A percentile compares a stretch with the other conserved stretches of the same genome.
Conservation (phyloP, 1,140 invertebrate genomes). For the Scaptomyza montana region DNA sequence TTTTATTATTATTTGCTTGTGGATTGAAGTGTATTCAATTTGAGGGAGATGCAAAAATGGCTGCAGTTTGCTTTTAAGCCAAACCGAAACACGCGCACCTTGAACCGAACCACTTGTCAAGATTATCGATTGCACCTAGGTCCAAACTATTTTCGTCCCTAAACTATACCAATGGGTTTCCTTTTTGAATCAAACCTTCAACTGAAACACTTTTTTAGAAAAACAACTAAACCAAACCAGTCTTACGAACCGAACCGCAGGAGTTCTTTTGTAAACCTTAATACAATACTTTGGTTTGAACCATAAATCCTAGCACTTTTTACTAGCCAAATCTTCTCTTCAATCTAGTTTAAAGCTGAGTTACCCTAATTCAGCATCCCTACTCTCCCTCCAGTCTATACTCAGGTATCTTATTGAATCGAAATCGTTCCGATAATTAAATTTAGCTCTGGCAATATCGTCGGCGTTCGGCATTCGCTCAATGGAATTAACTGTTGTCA, state of each 20-base stretch:
- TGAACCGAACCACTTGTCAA: no score
- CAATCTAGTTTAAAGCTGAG: background rate
- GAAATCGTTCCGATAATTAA: conserved; percentile 66
- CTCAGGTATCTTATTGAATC: background rate
- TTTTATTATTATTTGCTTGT: conserved; percentile 14
- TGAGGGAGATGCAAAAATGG: background rate
- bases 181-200: no score
- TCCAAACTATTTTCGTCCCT: no score
- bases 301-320: background rate
- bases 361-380: background rate
- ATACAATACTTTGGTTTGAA: no score
- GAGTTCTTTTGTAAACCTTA: no score
- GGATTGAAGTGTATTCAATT: conserved; percentile 3
- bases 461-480: conserved; percentile 58
- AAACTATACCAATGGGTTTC: no score
- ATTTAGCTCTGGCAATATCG: conserved; percentile 55
- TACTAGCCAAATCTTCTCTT: background rate
- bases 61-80: background rate
- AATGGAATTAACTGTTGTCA: conserved; percentile 79
- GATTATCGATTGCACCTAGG: no score
- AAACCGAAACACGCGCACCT: background rate
- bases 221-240: no score
- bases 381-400: conserved; percentile 42
- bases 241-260: no score
- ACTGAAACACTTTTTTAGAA: no score